A percentile compares a stretch with the other conserved stretches of the same genome.
phyloP scores from a whole-genome alignment of 2,113 vertebrate genomes.

The Rhadina sibilatrix region DNA sequence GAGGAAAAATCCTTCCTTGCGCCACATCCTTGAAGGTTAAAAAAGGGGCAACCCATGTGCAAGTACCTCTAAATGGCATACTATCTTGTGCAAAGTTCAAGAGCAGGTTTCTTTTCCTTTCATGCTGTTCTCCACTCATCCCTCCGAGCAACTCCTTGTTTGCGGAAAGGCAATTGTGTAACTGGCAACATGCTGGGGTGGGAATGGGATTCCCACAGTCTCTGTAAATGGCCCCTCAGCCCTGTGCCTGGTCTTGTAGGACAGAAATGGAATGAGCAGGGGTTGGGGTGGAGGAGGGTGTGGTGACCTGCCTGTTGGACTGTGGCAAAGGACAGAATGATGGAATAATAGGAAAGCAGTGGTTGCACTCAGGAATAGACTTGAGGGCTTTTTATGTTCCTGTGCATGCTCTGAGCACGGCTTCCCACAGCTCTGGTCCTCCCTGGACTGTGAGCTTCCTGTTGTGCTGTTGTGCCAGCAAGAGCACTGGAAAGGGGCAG shows the following conservation, averaged over 20 bases:
- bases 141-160: neutral
- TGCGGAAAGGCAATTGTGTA: neutral
- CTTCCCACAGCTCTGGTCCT: neutral
- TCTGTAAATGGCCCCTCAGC: no score
- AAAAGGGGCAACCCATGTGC: neutral
- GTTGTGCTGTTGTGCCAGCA: neutral
- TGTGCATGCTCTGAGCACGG: neutral
- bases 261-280: neutral
- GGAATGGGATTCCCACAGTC: neutral
- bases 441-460: neutral
- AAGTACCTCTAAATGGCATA: neutral
- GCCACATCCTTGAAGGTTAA: neutral
- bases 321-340: neutral
- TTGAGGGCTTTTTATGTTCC: neutral
- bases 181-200: neutral
- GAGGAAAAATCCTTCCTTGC: neutral
- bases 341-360: neutral
- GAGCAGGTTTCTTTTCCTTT: neutral
- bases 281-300: no score
- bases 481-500: neutral
- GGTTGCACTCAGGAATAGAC: neutral
- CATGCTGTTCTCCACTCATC: neutral
- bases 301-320: neutral
- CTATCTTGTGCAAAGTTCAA: neutral
- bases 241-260: neutral